Evolutionary conservation across 2,888 invertebrate genomes (phyloP).

Genomic region (Cistogaster globosa): DNA sequence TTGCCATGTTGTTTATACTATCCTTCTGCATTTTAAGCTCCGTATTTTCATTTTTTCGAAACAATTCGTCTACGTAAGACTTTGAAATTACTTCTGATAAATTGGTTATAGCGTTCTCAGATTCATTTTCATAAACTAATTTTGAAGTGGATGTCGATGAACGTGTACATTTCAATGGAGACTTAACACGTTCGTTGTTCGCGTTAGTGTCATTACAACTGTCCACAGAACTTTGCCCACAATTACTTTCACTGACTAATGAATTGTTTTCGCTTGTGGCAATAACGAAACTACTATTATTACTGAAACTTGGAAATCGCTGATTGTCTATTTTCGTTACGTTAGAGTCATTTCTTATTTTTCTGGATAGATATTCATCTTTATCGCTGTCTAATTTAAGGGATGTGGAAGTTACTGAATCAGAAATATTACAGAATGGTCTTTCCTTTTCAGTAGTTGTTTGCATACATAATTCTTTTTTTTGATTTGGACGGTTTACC

Average conservation of each 20-base stretch:
- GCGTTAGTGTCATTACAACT: conserved; percentile 77
- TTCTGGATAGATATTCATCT: conserved; percentile 8
- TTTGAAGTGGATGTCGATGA: conserved; percentile 1
- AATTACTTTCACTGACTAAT: conserved; percentile 77
- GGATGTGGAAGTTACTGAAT: background rate
- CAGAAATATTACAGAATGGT: background rate
- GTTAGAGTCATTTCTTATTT: conserved; percentile 32
- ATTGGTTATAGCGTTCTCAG: background rate
- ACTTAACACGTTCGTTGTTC: conserved; percentile 39
- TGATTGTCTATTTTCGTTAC: conserved; percentile 69
- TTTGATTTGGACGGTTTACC: conserved; percentile 37
- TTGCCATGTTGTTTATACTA: conserved; percentile 15
- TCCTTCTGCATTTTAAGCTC: background rate
- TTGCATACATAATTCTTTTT: conserved; percentile 26
- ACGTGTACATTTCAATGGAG: background rate
- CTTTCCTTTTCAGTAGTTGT: conserved; percentile 30
- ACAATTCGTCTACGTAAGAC: conserved; percentile 5
- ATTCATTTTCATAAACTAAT: conserved; percentile 9
- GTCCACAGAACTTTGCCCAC: conserved; percentile 81
- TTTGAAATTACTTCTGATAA: conserved; percentile 30
- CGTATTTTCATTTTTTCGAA: background rate
- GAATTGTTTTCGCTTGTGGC: conserved; percentile 72
- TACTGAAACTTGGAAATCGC: conserved; percentile 72
- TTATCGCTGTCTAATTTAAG: conserved; percentile 29
- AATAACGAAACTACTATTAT: conserved; percentile 48